A percentile compares a stretch with the other conserved stretches of the same genome.
phyloP scores from a whole-genome alignment of 2,888 invertebrate genomes.

The Amphimallon solstitiale region DNA sequence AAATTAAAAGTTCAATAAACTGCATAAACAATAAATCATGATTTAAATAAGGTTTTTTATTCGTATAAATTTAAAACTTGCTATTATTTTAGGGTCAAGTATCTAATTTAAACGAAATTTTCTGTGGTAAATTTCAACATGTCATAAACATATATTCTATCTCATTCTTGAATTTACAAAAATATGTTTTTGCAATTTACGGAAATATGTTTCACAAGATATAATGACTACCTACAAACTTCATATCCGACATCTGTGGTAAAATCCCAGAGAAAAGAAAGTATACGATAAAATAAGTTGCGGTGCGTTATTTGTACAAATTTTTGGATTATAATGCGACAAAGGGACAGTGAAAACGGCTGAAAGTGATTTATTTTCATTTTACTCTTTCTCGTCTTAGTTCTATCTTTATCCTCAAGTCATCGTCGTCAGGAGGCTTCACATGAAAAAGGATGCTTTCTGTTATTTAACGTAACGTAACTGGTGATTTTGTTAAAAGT shows the following conservation, averaged over 20 bases:
- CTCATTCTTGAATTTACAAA: too few species aligned
- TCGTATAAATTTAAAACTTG: too few species aligned
- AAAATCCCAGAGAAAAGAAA: neutral
- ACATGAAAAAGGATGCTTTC: constrained; percentile 15
- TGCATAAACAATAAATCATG: too few species aligned
- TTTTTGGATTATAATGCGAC: constrained; percentile 12
- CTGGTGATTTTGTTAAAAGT: too few species aligned
- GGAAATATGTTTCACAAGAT: too few species aligned
- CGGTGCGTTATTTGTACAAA: neutral
- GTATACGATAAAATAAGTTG: neutral
- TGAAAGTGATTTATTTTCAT: constrained; percentile 10
- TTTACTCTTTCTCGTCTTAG: constrained; percentile 9
- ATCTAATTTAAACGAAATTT: too few species aligned
- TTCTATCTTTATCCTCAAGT: neutral
- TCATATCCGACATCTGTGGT: neutral
- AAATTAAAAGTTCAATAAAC: too few species aligned
- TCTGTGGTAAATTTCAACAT: too few species aligned
- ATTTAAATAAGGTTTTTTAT: too few species aligned
- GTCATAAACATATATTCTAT: too few species aligned
- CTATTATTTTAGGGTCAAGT: too few species aligned
- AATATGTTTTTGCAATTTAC: too few species aligned
- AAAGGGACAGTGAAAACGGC: neutral
- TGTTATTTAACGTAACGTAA: neutral
- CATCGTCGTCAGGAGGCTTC: constrained; percentile 1
- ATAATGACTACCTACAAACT: neutral